Conservation (phyloP, 2,113 vertebrate species). For the Chroicocephalus ridibundus region DNA sequence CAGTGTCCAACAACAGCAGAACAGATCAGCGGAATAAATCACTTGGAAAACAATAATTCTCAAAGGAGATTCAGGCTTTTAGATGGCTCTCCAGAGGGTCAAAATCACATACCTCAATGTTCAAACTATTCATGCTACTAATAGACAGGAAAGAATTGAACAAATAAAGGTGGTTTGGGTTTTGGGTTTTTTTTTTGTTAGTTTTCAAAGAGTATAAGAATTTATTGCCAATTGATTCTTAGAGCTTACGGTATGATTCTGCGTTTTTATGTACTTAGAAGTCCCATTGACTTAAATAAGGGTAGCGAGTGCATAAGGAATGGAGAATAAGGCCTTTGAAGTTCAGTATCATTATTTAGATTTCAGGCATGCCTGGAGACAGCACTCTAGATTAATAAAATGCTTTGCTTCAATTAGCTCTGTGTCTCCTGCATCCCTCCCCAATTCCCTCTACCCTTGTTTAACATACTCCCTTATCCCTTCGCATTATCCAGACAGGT, state of each 20-base stretch:
- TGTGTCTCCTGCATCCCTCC: conserved; percentile 48
- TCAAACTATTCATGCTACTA: neutral
- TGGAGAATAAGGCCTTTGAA: conserved; percentile 38
- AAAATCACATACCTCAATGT: neutral
- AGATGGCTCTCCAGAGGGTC: neutral
- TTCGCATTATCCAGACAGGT: conserved; percentile 63
- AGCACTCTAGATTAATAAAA: conserved; percentile 61
- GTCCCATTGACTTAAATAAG: neutral
- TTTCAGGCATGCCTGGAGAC: conserved; percentile 65
- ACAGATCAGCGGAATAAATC: neutral
- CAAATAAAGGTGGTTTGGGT: neutral
- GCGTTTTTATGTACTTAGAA: neutral
- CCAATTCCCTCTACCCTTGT: conserved; percentile 70
- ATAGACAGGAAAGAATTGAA: neutral
- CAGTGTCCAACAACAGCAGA: neutral
- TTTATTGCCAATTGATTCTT: conserved; percentile 20
- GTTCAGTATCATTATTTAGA: conserved; percentile 64
- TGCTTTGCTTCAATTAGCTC: conserved; percentile 67
- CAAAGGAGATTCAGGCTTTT: neutral
- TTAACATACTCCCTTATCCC: conserved; percentile 69
- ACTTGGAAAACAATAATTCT: neutral
- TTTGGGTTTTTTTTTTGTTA: too few species aligned
- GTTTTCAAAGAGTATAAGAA: neutral
- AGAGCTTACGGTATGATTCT: neutral
- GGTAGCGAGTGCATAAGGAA: conserved; percentile 15